Evolutionary conservation across 1,140 invertebrate species (phyloP), one percentile per base, ranked within the genome.

Genomic region (Oedothorax gibbosus): DNA sequence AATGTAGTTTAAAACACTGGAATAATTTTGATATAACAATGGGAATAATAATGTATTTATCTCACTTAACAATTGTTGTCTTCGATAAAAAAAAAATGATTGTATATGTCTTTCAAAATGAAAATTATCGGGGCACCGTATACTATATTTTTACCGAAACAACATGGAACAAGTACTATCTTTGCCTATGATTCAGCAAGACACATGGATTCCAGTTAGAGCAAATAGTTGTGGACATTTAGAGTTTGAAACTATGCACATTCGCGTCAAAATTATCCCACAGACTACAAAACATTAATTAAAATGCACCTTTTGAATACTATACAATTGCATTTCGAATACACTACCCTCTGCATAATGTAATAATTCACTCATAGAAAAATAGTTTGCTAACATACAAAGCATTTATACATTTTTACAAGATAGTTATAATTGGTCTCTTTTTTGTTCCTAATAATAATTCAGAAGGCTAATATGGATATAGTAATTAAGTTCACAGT

Each of bases 261-360:
- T 35, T 35, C 5, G 35, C 35, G 35, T 35, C 35, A 5, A 35
- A 35, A 35, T 35, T 35, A 35, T 35, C 35, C 72, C 72, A 75
- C 53, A 35, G 5, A 35, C 56, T 57, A 75, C 53, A 75, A 57
- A 20, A 75, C 68, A 71, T n/a, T 57, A 56, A 35, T 35, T 54
- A 75, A 20, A 57, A 57, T 75, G 72, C 54, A 75, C 54, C 54
- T 35, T 20, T 12, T 15, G 1, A 14, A 75, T 57, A 50, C 72
- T 75, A 75, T n/a, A 75, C 72, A 75, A 35, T 35, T 35, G 57
- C 57, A 57, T 57, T n/a, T 12, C 21, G 14, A 57, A 75, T 60
- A 15, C 57, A 75, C 72, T 57, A 11, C 15, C 10, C n/a, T 75
- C 14, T 57, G 53, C 53, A 20, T 53, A 73, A 20, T 71, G 9